Percentiles rank a stretch among this genome's conserved stretches.
Conservation (phyloP, 2,888 invertebrate species). For the Tachystola acroxantha region DNA sequence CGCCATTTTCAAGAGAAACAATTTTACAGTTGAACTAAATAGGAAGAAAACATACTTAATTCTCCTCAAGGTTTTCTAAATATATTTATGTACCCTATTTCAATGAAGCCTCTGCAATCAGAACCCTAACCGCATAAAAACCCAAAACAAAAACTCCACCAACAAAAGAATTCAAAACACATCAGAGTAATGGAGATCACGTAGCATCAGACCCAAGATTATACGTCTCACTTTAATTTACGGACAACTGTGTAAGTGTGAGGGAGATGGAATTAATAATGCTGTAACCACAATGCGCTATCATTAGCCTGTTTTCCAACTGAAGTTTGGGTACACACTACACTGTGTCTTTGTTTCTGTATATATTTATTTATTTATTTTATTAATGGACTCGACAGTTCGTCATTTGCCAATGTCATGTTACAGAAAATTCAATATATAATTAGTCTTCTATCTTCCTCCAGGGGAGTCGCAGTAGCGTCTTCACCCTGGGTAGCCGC, state of each 20-base stretch:
- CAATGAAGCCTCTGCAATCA: conserved; percentile 19
- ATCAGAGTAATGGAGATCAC: conserved; percentile 71
- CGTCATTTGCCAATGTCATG: no score
- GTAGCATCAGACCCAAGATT: conserved; percentile 60
- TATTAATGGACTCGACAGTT: no score
- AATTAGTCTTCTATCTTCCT: no score
- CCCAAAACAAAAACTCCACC: conserved; percentile 49
- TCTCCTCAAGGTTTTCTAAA: no score
- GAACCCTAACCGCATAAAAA: conserved; percentile 52
- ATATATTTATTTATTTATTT: not conserved
- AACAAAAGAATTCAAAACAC: conserved; percentile 65
- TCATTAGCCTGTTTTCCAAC: conserved; percentile 65
- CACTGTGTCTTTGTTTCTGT: conserved; percentile 1
- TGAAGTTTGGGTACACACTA: not conserved
- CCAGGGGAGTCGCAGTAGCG: no score
- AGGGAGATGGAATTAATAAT: conserved; percentile 66
- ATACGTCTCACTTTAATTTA: conserved; percentile 59
- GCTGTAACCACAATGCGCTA: conserved; percentile 66
- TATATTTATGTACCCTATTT: no score
- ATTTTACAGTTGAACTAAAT: no score
- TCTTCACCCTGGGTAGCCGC: no score
- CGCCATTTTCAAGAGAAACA: no score
- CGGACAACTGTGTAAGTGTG: conserved; percentile 37
- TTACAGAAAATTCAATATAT: no score
- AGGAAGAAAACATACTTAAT: no score